Conservation (phyloP, 2,888 invertebrate species). For the Celastrina argiolus region DNA sequence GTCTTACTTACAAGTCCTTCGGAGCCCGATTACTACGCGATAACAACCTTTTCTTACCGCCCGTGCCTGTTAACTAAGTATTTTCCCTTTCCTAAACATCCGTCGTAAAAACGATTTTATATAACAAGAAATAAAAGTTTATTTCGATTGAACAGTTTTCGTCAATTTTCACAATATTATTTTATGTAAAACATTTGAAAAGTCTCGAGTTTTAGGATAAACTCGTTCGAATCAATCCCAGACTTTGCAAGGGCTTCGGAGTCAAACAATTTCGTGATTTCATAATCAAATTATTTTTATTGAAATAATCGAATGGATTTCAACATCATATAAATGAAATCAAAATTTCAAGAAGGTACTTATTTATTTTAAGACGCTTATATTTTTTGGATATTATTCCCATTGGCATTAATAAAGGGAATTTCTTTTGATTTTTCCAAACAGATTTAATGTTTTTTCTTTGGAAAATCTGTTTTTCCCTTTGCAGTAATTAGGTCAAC, state of each 20-base stretch:
- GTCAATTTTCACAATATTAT: slow-evolving; percentile 5
- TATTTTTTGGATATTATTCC: too few species aligned
- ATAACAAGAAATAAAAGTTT: neutral
- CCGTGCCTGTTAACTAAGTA: slow-evolving; percentile 17
- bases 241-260: neutral
- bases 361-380: too few species aligned
- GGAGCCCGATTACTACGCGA: slow-evolving; percentile 9
- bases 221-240: neutral
- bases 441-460: neutral
- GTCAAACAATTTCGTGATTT: neutral
- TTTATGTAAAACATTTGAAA: neutral
- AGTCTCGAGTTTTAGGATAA: slow-evolving; percentile 1
- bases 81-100: neutral
- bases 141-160: neutral
- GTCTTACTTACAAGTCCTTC: neutral
- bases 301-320: neutral
- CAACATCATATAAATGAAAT: neutral
- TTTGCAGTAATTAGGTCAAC: slow-evolving; percentile 1
- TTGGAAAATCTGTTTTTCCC: neutral
- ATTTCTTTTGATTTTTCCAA: neutral
- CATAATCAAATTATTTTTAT: neutral
- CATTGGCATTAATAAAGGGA: too few species aligned
- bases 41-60: slow-evolving; percentile 1
- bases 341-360: too few species aligned
- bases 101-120: neutral